phyloP scores from a whole-genome alignment of 2,797 vertebrate genomes.

The Lemur catta region DNA sequence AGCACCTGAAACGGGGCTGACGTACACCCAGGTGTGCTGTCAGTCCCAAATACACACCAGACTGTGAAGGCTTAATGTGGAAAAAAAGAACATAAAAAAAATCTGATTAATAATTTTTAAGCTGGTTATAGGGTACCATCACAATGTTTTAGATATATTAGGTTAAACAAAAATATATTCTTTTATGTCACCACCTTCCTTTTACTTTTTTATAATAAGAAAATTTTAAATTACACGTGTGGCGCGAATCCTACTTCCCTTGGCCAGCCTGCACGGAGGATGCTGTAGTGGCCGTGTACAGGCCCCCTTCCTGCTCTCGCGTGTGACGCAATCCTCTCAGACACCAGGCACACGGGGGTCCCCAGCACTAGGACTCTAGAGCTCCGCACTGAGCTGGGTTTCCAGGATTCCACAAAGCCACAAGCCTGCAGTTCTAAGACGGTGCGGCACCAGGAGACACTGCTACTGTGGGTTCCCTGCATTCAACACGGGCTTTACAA shows the following conservation, averaged over 20 bases:
- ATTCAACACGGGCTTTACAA: not conserved
- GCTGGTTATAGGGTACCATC: not conserved
- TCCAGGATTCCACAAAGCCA: not conserved
- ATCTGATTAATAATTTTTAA: not conserved
- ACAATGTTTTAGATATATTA: not conserved
- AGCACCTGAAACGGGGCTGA: not conserved
- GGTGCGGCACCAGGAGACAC: rapidly evolving
- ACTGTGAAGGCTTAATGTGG: not conserved
- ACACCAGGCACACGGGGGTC: not conserved
- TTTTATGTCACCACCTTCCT: not conserved
- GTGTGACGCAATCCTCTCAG: rapidly evolving
- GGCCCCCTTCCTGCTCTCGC: rapidly evolving
- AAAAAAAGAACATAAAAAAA: not conserved
- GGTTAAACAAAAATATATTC: not conserved
- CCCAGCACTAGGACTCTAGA: not conserved
- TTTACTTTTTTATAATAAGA: not conserved
- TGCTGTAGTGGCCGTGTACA: rapidly evolving
- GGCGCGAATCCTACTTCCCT: rapidly evolving
- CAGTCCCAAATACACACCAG: not conserved
- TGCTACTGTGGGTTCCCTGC: rapidly evolving
- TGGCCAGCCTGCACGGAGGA: not conserved
- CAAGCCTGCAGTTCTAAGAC: not conserved
- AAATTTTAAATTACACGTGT: not conserved
- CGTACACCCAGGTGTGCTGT: rapidly evolving
- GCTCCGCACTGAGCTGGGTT: not conserved